Conservation (phyloP, 2,113 vertebrate species). For the Onychostoma macrolepis region DNA sequence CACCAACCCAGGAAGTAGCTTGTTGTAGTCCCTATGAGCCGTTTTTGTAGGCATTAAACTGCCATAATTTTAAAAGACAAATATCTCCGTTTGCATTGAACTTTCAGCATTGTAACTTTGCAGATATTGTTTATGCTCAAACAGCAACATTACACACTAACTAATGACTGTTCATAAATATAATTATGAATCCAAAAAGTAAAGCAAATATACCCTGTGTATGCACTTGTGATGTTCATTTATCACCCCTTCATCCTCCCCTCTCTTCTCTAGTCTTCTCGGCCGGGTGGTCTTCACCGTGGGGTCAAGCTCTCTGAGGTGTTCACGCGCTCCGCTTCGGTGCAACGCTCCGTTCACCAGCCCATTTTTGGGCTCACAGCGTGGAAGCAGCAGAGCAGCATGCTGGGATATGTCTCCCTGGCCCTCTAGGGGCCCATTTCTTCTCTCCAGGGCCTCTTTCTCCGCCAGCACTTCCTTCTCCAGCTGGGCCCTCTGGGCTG, state of each 20-base stretch:
- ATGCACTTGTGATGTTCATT: slow-evolving; percentile 88
- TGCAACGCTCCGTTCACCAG: slow-evolving; percentile 85
- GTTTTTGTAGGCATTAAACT: too few relatives aligned
- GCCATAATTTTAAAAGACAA: too few relatives aligned
- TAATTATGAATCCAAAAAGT: neutral
- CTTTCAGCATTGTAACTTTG: too few relatives aligned
- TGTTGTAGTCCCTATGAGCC: too few relatives aligned
- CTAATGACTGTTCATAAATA: neutral
- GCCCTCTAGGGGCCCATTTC: slow-evolving; percentile 85
- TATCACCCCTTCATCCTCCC: slow-evolving; percentile 80
- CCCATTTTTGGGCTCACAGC: slow-evolving; percentile 84
- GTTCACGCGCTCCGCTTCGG: slow-evolving; percentile 83
- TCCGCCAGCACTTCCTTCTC: slow-evolving; percentile 88
- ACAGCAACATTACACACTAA: too few relatives aligned
- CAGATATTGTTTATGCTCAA: too few relatives aligned
- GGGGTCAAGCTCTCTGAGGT: slow-evolving; percentile 81
- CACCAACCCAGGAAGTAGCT: too few relatives aligned
- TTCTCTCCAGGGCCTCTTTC: slow-evolving; percentile 86
- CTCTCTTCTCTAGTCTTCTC: slow-evolving; percentile 80
- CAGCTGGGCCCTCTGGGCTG: slow-evolving; percentile 83
- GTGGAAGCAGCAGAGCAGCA: slow-evolving; percentile 84
- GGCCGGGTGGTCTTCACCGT: slow-evolving; percentile 80
- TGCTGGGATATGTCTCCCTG: slow-evolving; percentile 82
- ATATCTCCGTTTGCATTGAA: too few relatives aligned
- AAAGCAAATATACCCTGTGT: slow-evolving; percentile 80